Percentiles rank a stretch among this genome's conserved stretches.
Evolutionary conservation across 2,113 vertebrate species (phyloP).

Genomic region (Notothenia rossii): DNA sequence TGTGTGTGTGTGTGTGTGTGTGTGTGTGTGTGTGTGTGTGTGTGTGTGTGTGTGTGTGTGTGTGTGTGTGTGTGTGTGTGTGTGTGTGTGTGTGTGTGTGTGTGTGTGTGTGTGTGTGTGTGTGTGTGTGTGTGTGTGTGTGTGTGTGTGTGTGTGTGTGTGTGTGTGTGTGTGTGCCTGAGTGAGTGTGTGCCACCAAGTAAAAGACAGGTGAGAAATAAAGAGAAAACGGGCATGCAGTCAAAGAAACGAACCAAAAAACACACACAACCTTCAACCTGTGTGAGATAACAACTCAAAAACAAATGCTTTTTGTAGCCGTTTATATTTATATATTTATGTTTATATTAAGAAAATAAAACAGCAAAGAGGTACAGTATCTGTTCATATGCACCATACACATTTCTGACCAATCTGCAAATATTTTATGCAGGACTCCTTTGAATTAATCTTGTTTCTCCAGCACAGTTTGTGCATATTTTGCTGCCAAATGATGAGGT

Average conservation of each 20-base stretch:
- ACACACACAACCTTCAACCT: slow-evolving; percentile 39
- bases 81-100: slow-evolving; percentile 1
- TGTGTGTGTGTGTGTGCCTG: neutral
- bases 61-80: neutral
- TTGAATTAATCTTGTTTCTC: slow-evolving; percentile 40
- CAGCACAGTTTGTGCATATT: neutral
- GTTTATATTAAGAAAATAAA: slow-evolving; percentile 9
- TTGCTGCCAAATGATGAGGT: slow-evolving; percentile 28
- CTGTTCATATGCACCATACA: neutral
- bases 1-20: slow-evolving; percentile 8
- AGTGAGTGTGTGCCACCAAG: slow-evolving; percentile 20
- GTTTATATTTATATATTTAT: neutral
- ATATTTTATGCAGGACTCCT: neutral
- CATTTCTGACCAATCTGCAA: slow-evolving; percentile 24
- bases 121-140: neutral
- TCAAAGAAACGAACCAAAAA: slow-evolving; percentile 39
- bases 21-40: slow-evolving; percentile 6
- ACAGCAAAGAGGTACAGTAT: neutral
- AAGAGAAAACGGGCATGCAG: slow-evolving; percentile 23
- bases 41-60: neutral
- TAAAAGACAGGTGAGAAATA: slow-evolving; percentile 31
- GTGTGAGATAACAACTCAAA: slow-evolving; percentile 18
- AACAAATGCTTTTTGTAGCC: slow-evolving; percentile 20
- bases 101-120: neutral
- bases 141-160: slow-evolving; percentile 1